Percentiles rank a stretch among this genome's conserved stretches.
Conservation (phyloP, 2,888 invertebrate genomes). For the Hesperia comma region DNA sequence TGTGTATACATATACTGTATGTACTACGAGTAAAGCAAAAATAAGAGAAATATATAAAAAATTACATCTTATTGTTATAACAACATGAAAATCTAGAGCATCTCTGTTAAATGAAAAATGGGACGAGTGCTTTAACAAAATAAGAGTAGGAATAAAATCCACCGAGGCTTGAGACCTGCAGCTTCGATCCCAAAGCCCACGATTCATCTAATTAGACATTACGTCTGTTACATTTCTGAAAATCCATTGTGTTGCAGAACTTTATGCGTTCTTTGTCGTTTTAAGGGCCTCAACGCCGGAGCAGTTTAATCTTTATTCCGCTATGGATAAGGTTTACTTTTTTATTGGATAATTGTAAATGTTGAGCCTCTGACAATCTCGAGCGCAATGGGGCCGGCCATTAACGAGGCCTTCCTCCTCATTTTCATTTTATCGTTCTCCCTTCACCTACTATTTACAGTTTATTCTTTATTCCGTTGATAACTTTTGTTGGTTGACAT, state of each 20-base stretch:
- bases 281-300: conserved; percentile 50
- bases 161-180: conserved; percentile 20
- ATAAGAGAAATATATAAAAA: not conserved
- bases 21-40: not conserved
- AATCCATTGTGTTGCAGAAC: conserved; percentile 79
- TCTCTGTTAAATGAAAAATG: conserved; percentile 33
- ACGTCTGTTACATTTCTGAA: conserved; percentile 76
- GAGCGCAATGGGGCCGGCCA: conserved; percentile 65
- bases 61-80: not conserved
- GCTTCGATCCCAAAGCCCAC: conserved; percentile 50
- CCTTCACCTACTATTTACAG: conserved; percentile 64
- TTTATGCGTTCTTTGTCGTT: conserved; percentile 78
- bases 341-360: conserved; percentile 52
- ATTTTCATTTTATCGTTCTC: conserved; percentile 74
- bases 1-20: too few species aligned
- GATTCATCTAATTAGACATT: conserved; percentile 79
- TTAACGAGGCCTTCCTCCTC: conserved; percentile 74
- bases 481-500: conserved; percentile 34
- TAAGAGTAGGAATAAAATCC: conserved; percentile 36
- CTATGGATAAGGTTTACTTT: conserved; percentile 53
- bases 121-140: conserved; percentile 9
- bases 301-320: conserved; percentile 52
- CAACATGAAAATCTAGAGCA: conserved; percentile 35
- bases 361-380: conserved; percentile 75
- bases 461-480: conserved; percentile 62